phyloP scores from a whole-genome alignment of 2,113 vertebrate genomes.

The Callipepla squamata region DNA sequence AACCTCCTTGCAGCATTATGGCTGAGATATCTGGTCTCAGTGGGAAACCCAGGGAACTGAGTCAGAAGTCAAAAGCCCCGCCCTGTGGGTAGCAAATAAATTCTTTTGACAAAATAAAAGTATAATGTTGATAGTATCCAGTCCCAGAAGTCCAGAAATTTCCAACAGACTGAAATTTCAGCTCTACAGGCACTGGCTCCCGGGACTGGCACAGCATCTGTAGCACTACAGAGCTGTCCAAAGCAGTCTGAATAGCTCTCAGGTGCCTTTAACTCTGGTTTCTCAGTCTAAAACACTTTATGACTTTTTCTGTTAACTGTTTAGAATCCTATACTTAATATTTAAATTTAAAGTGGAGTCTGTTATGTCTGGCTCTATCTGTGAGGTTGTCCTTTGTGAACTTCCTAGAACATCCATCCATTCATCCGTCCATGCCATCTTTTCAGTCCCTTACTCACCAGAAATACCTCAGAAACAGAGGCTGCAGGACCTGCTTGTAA shows the following conservation, averaged over 20 bases:
- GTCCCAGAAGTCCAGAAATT: not conserved
- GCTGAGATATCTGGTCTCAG: not conserved
- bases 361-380: not conserved
- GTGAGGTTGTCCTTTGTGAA: not conserved
- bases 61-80: not conserved
- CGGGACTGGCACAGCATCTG: not conserved
- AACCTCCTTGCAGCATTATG: not conserved
- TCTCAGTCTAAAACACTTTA: not conserved
- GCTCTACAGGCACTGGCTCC: not conserved
- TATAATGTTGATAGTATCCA: not conserved
- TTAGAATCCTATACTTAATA: not conserved
- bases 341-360: not conserved
- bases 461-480: not conserved
- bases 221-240: not conserved
- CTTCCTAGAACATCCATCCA: not conserved
- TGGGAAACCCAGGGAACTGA: not conserved
- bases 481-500: not conserved
- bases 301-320: not conserved
- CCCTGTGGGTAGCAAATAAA: not conserved
- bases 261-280: not conserved
- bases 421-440: not conserved
- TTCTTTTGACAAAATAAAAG: not conserved
- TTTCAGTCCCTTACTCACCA: not conserved
- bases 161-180: not conserved
- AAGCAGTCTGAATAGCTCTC: not conserved